Evolutionary conservation across 2,888 invertebrate species (phyloP), one percentile per base, ranked within the genome.

Genomic region (Endomychus coccineus): DNA sequence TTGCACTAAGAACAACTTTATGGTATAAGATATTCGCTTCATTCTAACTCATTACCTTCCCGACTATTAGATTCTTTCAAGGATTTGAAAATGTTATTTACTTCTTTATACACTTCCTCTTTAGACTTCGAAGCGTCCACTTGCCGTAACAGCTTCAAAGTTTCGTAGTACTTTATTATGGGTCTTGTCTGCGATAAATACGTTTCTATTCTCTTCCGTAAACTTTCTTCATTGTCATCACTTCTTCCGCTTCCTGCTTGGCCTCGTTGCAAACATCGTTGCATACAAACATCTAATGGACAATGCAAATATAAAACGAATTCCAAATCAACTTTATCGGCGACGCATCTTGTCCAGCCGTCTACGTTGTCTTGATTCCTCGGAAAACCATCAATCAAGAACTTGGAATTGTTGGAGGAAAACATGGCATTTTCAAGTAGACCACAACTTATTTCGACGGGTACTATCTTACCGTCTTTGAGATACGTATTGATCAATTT

Each of bases 311-410:
- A 94, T 15, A 99, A 67, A 2, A 97, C 89, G 60, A 89, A 92
- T 44, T 84, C 75, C 9, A 97, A 71, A 39, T 82, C 74, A 0
- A 85, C 79, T 64, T 92, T 92, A 14, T 80, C 80, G 0, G 77
- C 69, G 87, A 98, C 92, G 36, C 71, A 71, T 36, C 76, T 68
- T 30, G 81, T 77, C 98, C 98, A 99, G 4, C 98, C 98, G 32
- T 91, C 83, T 43, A 97, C 68, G 63, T 99, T 99, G 63, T 98
- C 84, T 62, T 91, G 78, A 66, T 98, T 99, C 14, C 98, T 76
- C 9, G 98, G 98, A 64, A 99, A 99, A 2, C 99, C 99, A 66
- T 99, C 99, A 52, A 99, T 83, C 4, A 99, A 75, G 64, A 97
- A 99, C 38, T 82, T 80, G 28, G 74, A 67, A 30, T 77, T 73